phyloP scores from a whole-genome alignment of 2,113 vertebrate genomes.

The Chionis minor region DNA sequence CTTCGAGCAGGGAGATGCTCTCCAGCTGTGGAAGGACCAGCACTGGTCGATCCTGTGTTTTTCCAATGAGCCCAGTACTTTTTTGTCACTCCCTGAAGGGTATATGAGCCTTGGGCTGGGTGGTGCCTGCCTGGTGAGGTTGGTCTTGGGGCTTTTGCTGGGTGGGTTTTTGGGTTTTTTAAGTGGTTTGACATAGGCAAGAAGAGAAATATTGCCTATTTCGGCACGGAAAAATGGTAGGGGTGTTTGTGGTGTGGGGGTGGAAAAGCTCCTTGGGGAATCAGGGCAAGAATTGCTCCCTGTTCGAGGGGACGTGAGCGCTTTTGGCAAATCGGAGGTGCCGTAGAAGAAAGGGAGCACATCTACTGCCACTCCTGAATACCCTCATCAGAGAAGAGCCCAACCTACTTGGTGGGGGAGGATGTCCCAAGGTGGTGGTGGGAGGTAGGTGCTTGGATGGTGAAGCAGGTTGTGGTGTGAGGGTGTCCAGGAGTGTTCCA shows the following conservation, averaged over 20 bases:
- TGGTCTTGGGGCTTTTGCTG: neutral
- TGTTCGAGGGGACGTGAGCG: neutral
- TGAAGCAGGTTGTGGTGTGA: neutral
- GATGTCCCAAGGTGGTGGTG: accelerated
- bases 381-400: too few species aligned
- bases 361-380: too few species aligned
- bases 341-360: neutral
- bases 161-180: neutral
- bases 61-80: neutral
- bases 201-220: too few species aligned
- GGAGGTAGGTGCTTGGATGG: neutral
- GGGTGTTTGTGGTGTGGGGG: neutral
- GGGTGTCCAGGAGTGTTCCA: too few species aligned
- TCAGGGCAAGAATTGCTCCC: neutral
- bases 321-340: neutral
- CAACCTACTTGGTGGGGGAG: neutral
- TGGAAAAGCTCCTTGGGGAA: neutral
- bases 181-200: accelerated
- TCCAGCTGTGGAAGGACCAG: neutral
- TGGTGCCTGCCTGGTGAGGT: too few species aligned
- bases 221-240: too few species aligned
- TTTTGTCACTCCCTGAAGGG: neutral
- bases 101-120: neutral
- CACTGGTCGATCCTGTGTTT: neutral
- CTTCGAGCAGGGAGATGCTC: neutral